phyloP scores from a whole-genome alignment of 2,113 vertebrate species.

The Trogon surrucura region DNA sequence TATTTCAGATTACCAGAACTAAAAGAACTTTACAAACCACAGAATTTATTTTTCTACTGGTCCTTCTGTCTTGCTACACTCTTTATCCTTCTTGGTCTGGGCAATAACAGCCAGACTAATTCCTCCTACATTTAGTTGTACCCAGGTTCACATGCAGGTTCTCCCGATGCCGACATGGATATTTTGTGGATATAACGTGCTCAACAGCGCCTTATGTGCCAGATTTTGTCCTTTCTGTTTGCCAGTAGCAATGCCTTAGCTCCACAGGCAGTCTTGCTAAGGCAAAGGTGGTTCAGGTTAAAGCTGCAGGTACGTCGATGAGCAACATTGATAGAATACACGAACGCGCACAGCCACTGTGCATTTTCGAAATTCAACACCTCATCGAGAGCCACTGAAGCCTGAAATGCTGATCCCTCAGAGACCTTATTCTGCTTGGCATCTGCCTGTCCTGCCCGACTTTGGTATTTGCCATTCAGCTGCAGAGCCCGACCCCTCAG shows the following conservation, averaged over 20 bases:
- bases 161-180: rapidly evolving
- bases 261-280: neutral
- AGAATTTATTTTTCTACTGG: neutral
- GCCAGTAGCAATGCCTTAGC: neutral
- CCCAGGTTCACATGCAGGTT: neutral
- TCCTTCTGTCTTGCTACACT: neutral
- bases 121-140: neutral
- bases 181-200: neutral
- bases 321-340: rapidly evolving
- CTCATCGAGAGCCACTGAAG: rapidly evolving
- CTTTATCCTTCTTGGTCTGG: neutral
- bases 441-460: neutral
- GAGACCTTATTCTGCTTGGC: neutral
- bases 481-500: neutral
- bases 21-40: neutral
- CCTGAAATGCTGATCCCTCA: neutral
- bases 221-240: neutral
- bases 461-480: neutral
- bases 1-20: neutral
- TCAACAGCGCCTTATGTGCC: rapidly evolving
- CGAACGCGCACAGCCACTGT: rapidly evolving
- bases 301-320: rapidly evolving
- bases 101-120: neutral
- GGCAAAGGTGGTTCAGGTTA: neutral
- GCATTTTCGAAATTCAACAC: neutral